Evolutionary conservation across 2,888 invertebrate genomes (phyloP).

Genomic region (Scaptomyza tumidula): DNA sequence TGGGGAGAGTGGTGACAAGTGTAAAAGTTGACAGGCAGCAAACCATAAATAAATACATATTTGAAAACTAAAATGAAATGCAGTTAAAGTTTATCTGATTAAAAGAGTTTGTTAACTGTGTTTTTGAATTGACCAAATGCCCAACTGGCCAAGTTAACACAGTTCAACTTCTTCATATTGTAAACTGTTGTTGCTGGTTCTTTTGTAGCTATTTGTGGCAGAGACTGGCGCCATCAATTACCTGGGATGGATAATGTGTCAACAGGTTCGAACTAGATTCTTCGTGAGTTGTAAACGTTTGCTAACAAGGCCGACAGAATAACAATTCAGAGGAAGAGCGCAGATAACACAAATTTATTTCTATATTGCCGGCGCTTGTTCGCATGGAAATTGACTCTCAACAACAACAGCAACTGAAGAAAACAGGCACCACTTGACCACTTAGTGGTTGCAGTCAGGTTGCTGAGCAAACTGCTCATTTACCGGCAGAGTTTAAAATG

Average conservation of each 20-base stretch:
- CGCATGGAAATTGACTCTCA: slow-evolving; percentile 51
- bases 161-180: not conserved
- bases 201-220: not conserved
- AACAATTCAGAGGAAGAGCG: slow-evolving; percentile 8
- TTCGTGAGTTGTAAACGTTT: slow-evolving; percentile 66
- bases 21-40: slow-evolving; percentile 75
- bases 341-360: slow-evolving; percentile 49
- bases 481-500: slow-evolving; percentile 72
- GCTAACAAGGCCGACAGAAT: slow-evolving; percentile 53
- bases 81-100: slow-evolving; percentile 72
- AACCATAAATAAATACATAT: not conserved
- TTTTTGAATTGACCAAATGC: slow-evolving; percentile 29
- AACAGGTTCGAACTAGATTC: slow-evolving; percentile 40
- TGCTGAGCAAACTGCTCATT: slow-evolving; percentile 55
- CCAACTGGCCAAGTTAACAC: slow-evolving; percentile 55
- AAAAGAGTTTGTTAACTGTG: slow-evolving; percentile 38
- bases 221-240: slow-evolving; percentile 53
- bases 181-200: not conserved
- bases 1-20: slow-evolving; percentile 61
- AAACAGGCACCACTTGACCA: slow-evolving; percentile 36
- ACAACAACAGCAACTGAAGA: not conserved
- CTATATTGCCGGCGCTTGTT: slow-evolving; percentile 57
- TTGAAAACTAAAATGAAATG: slow-evolving; percentile 57
- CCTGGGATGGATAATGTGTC: slow-evolving; percentile 48
- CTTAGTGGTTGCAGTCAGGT: slow-evolving; percentile 28